These are phyloP conservation scores for Watsonalla cultraria DNA, from an alignment of 2,888 invertebrate species.

Conservation along the genomic window DNA sequence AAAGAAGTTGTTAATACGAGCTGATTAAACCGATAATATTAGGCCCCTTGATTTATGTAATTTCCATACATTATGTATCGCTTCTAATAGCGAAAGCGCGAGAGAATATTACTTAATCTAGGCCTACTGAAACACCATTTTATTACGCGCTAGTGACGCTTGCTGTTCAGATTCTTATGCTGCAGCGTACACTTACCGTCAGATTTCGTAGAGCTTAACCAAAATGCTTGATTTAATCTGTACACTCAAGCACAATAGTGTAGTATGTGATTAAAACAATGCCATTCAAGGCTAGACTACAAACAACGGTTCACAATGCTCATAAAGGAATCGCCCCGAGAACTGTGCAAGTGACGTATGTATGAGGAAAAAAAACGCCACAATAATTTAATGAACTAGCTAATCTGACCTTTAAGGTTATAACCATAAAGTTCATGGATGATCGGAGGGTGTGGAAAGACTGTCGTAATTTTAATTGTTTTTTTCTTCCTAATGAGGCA, in stretches of 20 bases:
- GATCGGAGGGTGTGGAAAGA: constrained; percentile 8
- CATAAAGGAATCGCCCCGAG: constrained; percentile 65
- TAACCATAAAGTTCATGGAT: constrained; percentile 3
- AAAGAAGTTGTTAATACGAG: too few relatives aligned
- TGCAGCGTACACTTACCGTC: too few relatives aligned
- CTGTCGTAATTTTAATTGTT: constrained; percentile 59
- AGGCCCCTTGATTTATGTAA: too few relatives aligned
- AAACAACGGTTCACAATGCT: constrained; percentile 71
- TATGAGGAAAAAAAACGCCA: constrained; percentile 39
- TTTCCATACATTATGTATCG: too few relatives aligned
- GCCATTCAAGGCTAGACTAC: constrained; percentile 63
- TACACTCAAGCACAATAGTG: constrained; percentile 31
- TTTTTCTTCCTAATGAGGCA: constrained; percentile 73
- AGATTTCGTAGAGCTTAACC: too few relatives aligned
- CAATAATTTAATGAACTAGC: constrained; percentile 11
- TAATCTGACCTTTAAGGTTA: neutral
- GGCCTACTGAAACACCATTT: too few relatives aligned
- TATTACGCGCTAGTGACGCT: too few relatives aligned
- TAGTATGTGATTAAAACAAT: constrained; percentile 62
- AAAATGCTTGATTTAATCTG: neutral
- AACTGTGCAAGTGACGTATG: constrained; percentile 53
- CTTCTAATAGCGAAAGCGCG: too few relatives aligned
- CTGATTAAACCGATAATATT: too few relatives aligned
- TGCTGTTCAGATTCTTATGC: too few relatives aligned
- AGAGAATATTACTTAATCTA: too few relatives aligned